These are phyloP conservation scores for Acanthosepion esculentum DNA, from an alignment of 2,888 invertebrate genomes.

Conservation along the genomic window DNA sequence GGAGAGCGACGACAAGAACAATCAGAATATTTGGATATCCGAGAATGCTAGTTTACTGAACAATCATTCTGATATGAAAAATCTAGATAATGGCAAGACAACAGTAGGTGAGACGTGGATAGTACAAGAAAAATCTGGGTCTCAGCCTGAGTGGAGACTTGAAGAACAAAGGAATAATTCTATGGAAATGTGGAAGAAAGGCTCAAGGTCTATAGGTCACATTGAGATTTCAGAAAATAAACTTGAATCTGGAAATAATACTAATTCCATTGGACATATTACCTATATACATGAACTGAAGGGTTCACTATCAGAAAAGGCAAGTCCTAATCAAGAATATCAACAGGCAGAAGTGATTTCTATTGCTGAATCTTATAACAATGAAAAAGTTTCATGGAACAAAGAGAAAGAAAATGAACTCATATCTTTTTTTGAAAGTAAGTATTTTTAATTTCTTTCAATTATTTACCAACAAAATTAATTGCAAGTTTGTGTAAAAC, in stretches of 20 bases:
- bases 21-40: neutral
- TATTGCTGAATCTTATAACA: neutral
- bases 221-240: slow-evolving; percentile 35
- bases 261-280: neutral
- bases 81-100: neutral
- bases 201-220: neutral
- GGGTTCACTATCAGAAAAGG: neutral
- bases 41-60: neutral
- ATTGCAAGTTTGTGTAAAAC: too few species aligned
- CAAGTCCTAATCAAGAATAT: neutral
- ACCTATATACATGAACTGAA: slow-evolving; percentile 34
- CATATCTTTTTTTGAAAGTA: slow-evolving; percentile 40
- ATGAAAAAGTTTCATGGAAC: slow-evolving; percentile 8
- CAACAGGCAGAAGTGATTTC: neutral
- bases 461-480: too few species aligned
- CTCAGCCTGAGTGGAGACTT: neutral
- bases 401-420: slow-evolving; percentile 46
- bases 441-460: neutral
- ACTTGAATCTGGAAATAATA: neutral
- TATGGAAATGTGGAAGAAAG: slow-evolving; percentile 36
- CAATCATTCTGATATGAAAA: slow-evolving; percentile 35
- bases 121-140: neutral
- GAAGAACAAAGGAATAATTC: slow-evolving; percentile 25
- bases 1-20: slow-evolving; percentile 13
- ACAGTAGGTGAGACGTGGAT: neutral